Evolutionary conservation across 2,888 invertebrate species (phyloP).

Genomic region (Dione juno): DNA sequence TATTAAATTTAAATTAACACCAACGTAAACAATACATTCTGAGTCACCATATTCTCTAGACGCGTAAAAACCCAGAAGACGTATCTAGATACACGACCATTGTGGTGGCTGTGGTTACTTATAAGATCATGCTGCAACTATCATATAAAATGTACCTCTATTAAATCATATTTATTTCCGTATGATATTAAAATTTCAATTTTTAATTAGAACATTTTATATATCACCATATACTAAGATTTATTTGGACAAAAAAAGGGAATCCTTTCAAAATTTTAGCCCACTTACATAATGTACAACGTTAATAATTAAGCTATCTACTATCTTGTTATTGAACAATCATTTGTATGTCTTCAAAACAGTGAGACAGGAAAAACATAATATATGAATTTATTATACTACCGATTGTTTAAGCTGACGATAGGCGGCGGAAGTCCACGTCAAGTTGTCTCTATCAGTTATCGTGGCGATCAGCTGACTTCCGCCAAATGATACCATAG

Average conservation of each 20-base stretch:
- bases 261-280: background rate
- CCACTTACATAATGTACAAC: no score
- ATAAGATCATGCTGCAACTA: conserved; percentile 34
- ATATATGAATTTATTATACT: conserved; percentile 8
- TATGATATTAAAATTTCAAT: conserved; percentile 22
- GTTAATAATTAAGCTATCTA: no score
- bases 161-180: conserved; percentile 32
- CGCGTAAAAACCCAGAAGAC: conserved; percentile 29
- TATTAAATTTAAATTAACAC: background rate
- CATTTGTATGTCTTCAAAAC: no score
- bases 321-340: no score
- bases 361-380: background rate
- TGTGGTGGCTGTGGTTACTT: conserved; percentile 40
- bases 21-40: background rate
- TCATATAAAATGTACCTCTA: background rate
- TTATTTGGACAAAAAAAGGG: background rate
- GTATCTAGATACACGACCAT: conserved; percentile 33
- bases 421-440: conserved; percentile 49
- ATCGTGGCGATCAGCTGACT: conserved; percentile 56
- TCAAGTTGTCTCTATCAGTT: conserved; percentile 46
- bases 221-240: background rate
- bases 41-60: conserved; percentile 7
- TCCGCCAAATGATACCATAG: conserved; percentile 55
- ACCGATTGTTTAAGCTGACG: conserved; percentile 30
- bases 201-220: background rate